Evolutionary conservation across 2,113 vertebrate species (phyloP).

Genomic region (Saguinus imperator): DNA sequence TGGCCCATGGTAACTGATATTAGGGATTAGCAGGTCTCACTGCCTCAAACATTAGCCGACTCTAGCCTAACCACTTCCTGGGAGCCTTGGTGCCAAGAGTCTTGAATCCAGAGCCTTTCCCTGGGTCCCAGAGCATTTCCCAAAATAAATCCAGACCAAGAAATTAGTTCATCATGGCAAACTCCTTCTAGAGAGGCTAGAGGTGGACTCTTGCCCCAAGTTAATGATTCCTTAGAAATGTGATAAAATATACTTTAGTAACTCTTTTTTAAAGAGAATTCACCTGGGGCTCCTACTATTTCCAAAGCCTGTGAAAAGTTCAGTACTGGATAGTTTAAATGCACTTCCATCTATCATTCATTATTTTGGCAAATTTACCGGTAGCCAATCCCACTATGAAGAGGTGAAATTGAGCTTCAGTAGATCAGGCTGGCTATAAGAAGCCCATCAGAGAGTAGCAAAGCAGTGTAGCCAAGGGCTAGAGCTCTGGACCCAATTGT

Average conservation of each 20-base stretch:
- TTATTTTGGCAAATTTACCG: background rate
- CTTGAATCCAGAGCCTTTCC: constrained; percentile 26
- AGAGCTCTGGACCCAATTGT: background rate
- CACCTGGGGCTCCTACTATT: background rate
- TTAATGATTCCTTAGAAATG: background rate
- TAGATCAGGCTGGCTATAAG: background rate
- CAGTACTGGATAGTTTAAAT: background rate
- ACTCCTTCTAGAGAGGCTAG: background rate
- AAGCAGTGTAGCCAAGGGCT: background rate
- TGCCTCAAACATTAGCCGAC: background rate
- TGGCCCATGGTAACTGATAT: background rate
- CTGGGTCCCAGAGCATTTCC: background rate
- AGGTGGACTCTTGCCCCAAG: background rate
- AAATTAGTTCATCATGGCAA: background rate
- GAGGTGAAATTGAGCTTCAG: background rate
- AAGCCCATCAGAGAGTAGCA: background rate
- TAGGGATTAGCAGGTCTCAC: background rate
- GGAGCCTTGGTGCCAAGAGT: background rate
- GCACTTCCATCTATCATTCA: background rate
- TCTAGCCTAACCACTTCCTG: background rate
- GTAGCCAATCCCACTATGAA: background rate
- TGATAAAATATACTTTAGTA: background rate
- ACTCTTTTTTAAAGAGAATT: constrained; percentile 9
- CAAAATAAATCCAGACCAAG: background rate
- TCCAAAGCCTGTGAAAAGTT: background rate